Percentiles rank a stretch among this genome's conserved stretches.
Conservation (phyloP, 2,113 vertebrate species). For the Cynopterus brachyotis region DNA sequence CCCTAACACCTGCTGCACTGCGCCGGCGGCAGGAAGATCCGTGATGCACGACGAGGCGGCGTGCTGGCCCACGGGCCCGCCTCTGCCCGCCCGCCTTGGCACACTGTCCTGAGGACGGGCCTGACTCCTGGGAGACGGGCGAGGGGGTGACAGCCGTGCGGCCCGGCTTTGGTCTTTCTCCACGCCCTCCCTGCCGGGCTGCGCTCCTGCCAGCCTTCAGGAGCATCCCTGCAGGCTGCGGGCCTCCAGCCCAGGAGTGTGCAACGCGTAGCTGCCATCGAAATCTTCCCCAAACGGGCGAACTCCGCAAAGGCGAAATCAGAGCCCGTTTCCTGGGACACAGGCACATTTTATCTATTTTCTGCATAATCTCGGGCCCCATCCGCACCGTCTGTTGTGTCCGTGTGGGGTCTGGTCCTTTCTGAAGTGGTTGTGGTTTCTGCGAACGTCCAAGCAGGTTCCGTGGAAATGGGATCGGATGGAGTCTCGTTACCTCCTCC, state of each 20-base stretch:
- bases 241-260: background rate
- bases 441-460: background rate
- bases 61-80: background rate
- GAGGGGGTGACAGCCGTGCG: background rate
- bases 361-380: background rate
- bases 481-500: background rate
- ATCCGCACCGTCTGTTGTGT: too few relatives aligned
- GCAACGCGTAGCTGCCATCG: fast-evolving
- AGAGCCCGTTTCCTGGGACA: background rate
- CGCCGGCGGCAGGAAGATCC: background rate
- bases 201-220: background rate
- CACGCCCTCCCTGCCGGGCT: background rate
- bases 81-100: background rate
- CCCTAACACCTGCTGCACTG: background rate
- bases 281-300: background rate
- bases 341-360: background rate
- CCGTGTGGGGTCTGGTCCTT: background rate
- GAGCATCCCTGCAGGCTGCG: background rate
- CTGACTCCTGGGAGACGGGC: fast-evolving
- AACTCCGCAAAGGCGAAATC: background rate
- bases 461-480: background rate
- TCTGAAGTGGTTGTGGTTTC: background rate
- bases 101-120: fast-evolving
- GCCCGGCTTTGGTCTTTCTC: background rate
- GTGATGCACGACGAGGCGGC: background rate